phyloP scores from a whole-genome alignment of 2,113 vertebrate genomes.

The Ramphastos sulfuratus region DNA sequence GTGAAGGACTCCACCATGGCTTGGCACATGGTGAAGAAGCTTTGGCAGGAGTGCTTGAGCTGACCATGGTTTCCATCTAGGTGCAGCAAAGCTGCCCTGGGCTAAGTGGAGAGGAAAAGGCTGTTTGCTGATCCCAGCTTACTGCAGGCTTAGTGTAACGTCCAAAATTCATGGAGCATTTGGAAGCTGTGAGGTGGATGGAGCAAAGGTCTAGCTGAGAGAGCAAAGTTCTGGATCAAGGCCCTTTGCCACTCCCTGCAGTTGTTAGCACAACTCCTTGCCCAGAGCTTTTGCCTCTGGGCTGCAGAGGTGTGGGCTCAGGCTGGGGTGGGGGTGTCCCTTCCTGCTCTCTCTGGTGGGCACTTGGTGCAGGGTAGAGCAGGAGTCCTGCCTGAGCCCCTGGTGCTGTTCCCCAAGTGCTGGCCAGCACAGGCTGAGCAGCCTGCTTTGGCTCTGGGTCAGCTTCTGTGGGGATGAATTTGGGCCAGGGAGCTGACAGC shows the following conservation, averaged over 20 bases:
- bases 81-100: background rate
- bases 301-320: rapidly evolving
- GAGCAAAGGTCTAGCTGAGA: slow-evolving; percentile 21
- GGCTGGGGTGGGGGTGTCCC: background rate
- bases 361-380: background rate
- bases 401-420: background rate
- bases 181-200: background rate
- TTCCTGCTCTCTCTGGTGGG: background rate
- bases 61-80: background rate
- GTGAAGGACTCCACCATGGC: background rate
- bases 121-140: background rate
- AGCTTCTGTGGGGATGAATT: no score
- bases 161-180: background rate
- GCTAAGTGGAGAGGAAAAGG: background rate
- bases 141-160: background rate
- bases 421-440: background rate
- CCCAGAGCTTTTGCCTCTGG: background rate
- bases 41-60: background rate
- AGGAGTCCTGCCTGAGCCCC: background rate
- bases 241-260: background rate
- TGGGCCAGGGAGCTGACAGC: background rate
- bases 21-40: background rate
- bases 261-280: background rate
- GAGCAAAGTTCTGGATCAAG: slow-evolving; percentile 5
- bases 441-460: background rate